A percentile compares a stretch with the other conserved stretches of the same genome.
These are phyloP conservation scores for Centropus unirufus DNA, from an alignment of 2,113 vertebrate species.

Conservation along the genomic window DNA sequence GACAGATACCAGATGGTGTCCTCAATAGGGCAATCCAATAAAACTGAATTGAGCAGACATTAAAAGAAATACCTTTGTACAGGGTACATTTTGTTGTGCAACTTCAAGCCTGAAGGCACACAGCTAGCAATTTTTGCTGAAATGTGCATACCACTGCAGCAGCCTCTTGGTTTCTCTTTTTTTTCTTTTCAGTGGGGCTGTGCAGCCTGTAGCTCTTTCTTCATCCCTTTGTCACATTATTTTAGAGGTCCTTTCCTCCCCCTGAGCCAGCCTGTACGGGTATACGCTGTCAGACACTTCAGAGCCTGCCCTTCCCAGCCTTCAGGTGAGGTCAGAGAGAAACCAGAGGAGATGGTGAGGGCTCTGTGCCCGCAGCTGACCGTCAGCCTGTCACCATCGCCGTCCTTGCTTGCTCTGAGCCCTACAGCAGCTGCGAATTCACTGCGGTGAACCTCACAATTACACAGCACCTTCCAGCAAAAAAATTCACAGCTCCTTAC, in stretches of 20 bases:
- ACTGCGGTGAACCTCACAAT: not conserved
- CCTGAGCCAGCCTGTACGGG: not conserved
- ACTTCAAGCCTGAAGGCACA: slow-evolving; percentile 32
- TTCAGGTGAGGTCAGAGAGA: not conserved
- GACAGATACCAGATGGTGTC: slow-evolving; percentile 50
- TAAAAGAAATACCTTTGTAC: slow-evolving; percentile 50
- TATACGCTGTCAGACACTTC: not conserved
- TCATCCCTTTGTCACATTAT: slow-evolving; percentile 7
- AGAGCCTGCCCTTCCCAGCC: not conserved
- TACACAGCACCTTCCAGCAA: slow-evolving; percentile 10
- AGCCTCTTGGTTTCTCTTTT: not conserved
- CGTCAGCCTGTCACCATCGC: not conserved
- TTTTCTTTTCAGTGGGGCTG: not conserved
- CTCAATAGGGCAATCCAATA: slow-evolving; percentile 54
- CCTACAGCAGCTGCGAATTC: not conserved
- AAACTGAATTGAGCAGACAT: slow-evolving; percentile 46
- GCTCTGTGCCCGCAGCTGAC: not conserved
- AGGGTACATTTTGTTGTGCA: slow-evolving; percentile 1
- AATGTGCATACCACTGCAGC: slow-evolving; percentile 5
- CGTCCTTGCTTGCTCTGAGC: not conserved
- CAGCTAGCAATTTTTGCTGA: slow-evolving; percentile 29
- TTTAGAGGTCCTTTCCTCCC: not conserved
- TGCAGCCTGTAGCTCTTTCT: slow-evolving; percentile 2
- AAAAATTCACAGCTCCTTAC: not conserved
- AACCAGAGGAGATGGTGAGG: not conserved